A percentile compares a stretch with the other conserved stretches of the same genome.
Evolutionary conservation across 2,888 invertebrate genomes (phyloP).

Genomic region (Bellardia pandia): DNA sequence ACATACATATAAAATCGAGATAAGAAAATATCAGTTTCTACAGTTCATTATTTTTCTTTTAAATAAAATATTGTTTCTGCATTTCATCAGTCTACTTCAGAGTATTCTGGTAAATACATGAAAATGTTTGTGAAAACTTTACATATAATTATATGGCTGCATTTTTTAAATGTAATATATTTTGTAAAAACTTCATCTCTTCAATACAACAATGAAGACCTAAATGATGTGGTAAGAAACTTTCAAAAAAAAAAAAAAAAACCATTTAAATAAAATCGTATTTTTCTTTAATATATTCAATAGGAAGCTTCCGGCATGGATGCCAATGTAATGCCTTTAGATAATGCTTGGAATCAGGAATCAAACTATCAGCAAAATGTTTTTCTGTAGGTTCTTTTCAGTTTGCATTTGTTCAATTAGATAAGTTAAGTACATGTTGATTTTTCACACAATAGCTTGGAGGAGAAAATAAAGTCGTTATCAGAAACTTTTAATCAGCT

Average conservation of each 20-base stretch:
- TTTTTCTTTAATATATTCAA: neutral
- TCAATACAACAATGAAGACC: neutral
- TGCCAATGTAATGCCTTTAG: neutral
- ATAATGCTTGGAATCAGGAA: neutral
- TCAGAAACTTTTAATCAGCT: conserved; percentile 5
- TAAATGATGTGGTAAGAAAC: conserved; percentile 1
- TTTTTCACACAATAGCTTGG: neutral
- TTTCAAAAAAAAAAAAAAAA: no score
- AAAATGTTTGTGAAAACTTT: no score
- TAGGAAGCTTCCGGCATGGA: conserved; percentile 14
- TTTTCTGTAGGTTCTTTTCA: neutral
- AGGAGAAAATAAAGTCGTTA: conserved; percentile 7
- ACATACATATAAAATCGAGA: no score
- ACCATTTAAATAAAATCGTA: neutral
- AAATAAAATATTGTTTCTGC: no score
- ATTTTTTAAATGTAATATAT: no score
- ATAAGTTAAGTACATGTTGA: neutral
- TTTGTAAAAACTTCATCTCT: neutral
- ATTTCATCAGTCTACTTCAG: no score
- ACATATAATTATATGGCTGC: no score
- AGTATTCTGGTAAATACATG: no score
- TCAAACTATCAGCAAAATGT: conserved; percentile 8
- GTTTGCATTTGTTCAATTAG: no score
- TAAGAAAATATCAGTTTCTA: no score
- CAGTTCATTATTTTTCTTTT: no score